A percentile compares a stretch with the other conserved stretches of the same genome.
These are phyloP conservation scores for Rhabdomys dilectus DNA, from an alignment of 2,113 vertebrate genomes.

Conservation along the genomic window DNA sequence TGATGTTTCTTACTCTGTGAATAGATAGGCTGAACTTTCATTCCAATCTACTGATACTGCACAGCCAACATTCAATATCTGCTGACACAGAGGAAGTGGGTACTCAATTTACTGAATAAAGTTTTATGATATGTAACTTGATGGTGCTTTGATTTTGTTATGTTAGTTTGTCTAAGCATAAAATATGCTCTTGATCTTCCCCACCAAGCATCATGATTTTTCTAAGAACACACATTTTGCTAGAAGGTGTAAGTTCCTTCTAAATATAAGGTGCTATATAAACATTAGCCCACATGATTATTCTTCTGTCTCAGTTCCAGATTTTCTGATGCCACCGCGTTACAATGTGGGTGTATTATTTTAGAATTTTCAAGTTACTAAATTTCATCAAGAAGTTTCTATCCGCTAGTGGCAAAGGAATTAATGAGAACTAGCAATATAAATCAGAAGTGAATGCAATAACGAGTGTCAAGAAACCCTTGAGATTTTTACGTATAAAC, in stretches of 20 bases:
- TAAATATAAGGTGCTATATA: slow-evolving; percentile 32
- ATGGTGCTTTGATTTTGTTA: not conserved
- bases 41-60: not conserved
- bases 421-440: slow-evolving; percentile 2
- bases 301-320: not conserved
- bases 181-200: not conserved
- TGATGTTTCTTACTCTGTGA: not conserved
- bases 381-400: not conserved
- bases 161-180: not conserved
- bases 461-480: not conserved
- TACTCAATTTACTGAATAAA: not conserved
- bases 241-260: not conserved
- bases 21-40: not conserved
- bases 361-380: not conserved
- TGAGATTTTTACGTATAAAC: not conserved
- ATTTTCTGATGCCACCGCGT: not conserved
- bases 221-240: not conserved
- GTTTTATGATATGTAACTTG: not conserved
- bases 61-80: not conserved
- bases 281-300: not conserved
- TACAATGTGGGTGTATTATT: not conserved
- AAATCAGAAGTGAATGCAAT: not conserved
- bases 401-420: not conserved
- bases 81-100: not conserved
- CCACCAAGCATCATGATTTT: not conserved